Conservation (phyloP, 2,888 invertebrate species). For the Drosophila paramelanica region DNA sequence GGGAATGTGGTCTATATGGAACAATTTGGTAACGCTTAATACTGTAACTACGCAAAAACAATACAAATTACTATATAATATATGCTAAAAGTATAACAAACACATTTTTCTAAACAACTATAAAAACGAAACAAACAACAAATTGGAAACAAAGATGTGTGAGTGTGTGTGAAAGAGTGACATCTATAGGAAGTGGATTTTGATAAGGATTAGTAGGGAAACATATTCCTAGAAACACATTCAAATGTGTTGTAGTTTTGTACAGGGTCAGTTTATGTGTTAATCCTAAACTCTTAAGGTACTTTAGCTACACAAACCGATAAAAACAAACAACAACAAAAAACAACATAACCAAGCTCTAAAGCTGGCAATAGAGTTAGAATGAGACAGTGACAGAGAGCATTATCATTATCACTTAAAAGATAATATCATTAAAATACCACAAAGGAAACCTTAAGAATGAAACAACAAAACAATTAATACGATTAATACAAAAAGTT, state of each 20-base stretch:
- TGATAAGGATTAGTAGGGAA: no score
- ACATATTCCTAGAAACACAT: neutral
- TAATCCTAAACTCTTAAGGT: constrained; percentile 17
- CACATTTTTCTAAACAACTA: constrained; percentile 11
- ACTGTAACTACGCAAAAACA: constrained; percentile 48
- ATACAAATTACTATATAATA: constrained; percentile 20
- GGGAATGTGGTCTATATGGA: constrained; percentile 25
- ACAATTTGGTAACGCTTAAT: constrained; percentile 72
- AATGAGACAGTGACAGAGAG: constrained; percentile 41
- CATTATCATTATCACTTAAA: constrained; percentile 19
- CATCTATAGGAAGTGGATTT: neutral
- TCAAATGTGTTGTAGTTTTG: constrained; percentile 13
- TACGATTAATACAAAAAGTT: neutral
- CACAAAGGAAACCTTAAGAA: neutral
- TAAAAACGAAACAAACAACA: constrained; percentile 22
- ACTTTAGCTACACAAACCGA: constrained; percentile 7
- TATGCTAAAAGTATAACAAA: constrained; percentile 30
- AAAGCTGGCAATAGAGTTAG: constrained; percentile 19
- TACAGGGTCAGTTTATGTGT: constrained; percentile 26
- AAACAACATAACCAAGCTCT: neutral
- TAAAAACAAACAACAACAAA: neutral
- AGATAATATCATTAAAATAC: constrained; percentile 3
- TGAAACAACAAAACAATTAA: constrained; percentile 17
- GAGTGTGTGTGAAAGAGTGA: neutral
- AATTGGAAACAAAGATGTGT: neutral